A percentile compares a stretch with the other conserved stretches of the same genome.
phyloP scores from a whole-genome alignment of 2,797 vertebrate genomes.

The Nasua narica region DNA sequence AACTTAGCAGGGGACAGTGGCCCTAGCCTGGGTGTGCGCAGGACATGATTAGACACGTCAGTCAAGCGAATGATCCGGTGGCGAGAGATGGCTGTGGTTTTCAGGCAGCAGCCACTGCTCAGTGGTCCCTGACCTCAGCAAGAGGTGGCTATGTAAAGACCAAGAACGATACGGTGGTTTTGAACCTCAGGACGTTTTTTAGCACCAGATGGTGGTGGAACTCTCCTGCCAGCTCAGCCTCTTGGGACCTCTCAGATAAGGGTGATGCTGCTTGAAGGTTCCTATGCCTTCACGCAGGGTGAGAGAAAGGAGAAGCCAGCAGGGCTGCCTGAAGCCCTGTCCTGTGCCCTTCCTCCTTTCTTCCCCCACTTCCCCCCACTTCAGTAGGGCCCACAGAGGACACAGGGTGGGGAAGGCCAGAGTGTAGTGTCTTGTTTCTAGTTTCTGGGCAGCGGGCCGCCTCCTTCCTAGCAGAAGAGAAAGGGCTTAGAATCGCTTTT shows the following conservation, averaged over 20 bases:
- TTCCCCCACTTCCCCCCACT: not conserved
- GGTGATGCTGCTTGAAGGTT: slow-evolving; percentile 1
- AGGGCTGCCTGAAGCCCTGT: slow-evolving; percentile 12
- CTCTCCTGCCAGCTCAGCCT: slow-evolving; percentile 50
- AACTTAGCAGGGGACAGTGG: not conserved
- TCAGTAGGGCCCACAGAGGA: slow-evolving; percentile 15
- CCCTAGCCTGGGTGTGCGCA: not conserved
- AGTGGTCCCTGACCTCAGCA: slow-evolving; percentile 19
- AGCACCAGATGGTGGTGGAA: slow-evolving; percentile 67
- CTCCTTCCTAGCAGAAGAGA: not conserved
- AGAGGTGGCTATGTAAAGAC: slow-evolving; percentile 34
- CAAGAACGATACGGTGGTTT: slow-evolving; percentile 46
- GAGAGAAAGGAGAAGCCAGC: not conserved
- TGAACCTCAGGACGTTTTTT: slow-evolving; percentile 53
- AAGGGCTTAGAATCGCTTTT: slow-evolving; percentile 88
- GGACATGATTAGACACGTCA: not conserved
- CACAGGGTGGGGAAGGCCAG: not conserved
- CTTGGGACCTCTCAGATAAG: slow-evolving; percentile 16
- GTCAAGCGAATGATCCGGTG: not conserved
- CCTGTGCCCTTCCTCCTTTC: not conserved
- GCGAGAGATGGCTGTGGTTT: not conserved
- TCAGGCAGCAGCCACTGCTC: slow-evolving; percentile 33
- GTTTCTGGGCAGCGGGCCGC: slow-evolving; percentile 34
- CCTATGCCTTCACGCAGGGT: not conserved
- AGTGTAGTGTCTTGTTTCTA: slow-evolving; percentile 13